Base-by-base conservation (phyloP, 2,797 vertebrate species). In the Calcarius lapponicus region DNA sequence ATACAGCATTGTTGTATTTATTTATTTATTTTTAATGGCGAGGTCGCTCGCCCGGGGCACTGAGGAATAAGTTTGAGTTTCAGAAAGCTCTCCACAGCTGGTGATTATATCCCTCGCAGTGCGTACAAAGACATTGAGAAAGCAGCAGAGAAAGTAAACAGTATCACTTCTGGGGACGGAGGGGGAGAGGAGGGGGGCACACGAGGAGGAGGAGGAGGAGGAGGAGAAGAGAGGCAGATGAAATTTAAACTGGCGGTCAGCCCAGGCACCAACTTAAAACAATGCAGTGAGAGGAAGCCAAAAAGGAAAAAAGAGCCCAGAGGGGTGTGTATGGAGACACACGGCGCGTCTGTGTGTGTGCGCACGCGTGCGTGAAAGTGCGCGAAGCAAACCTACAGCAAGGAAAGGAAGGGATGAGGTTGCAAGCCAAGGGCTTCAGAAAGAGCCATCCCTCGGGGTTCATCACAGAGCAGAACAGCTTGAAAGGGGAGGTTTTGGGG, bases 131-230 rank as follows among this genome's bases (percentile, higher is more conserved):
- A 71, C 96, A 95, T 86, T 94, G 96, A 95, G 96, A 97, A 97
- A 97, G 96, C 90, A 94, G 96, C 71, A 85, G 96, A 96, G 97
- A 97, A 97, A 97, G 97, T 97, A 97, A 97, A 97, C 97, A 97
- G 94, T 97, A 97, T 97, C 97, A 97, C 95, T 97, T 97, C 94
- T 97, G 97, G 86, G 93, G 94, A 95, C 67, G 88, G 67, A 71
- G 62, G 75, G 67, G 56, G 64, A 82, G 60, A 62, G 42, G 36
- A 73, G 76, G 70, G 66, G 78, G 80, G 70, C 31, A 86, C 20
- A n/a, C 28, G 38, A 85, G n/a, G 67, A 54, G n/a, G 67, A 54
- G 40, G 78, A 80, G 57, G 57, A 85, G 65, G 56, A 50, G 51
- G 28, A 92, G 32, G 78, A 94, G 67, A 72, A 88, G 80, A 92